Evolutionary conservation across 2,113 vertebrate genomes (phyloP), one percentile per base, ranked within the genome.

Genomic region (Tympanuchus pallidicinctus): DNA sequence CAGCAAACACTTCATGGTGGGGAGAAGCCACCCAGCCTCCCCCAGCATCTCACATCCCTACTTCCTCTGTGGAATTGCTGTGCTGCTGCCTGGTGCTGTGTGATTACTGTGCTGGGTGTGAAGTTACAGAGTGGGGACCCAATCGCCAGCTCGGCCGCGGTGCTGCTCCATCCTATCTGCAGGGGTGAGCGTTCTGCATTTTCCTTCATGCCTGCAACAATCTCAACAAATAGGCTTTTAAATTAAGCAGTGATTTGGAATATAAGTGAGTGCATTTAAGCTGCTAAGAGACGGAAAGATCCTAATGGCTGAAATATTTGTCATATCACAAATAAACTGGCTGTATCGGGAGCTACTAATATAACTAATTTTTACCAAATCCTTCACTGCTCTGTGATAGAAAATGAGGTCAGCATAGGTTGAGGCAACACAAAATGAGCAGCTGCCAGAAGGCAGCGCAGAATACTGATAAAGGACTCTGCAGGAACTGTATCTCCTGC

Each of bases 271-370:
- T 98, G 98, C 99, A 99, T 99, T 98, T 98, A 98, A 98, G 98
- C 98, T 97, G 99, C 99, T 99, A 99, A 99, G 98, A 98, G 98
- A 98, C 92, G 98, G 99, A 98, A 99, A 98, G 98, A 98, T 98
- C 97, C 98, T 99, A 99, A 99, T 99, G 99, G 99, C 99, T 98
- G 98, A 99, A 99, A 99, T 99, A 98, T 99, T 99, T 98, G 98
- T 98, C 98, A 98, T 99, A 99, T 99, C 99, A 99, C 99, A 99
- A 98, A 98, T 98, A 98, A 98, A 98, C 98, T 97, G 97, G 97
- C 97, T 95, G 97, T 97, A 94, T 98, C 97, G 91, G 98, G 98
- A 99, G 97, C 96, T 96, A 95, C 98, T 99, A 99, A 99, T 99
- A 98, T 96, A 98, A 98, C 99, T 99, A 99, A 99, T 99, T 99